Base-by-base conservation (phyloP, 1,140 invertebrate genomes). In the Spodoptera litura region DNA sequence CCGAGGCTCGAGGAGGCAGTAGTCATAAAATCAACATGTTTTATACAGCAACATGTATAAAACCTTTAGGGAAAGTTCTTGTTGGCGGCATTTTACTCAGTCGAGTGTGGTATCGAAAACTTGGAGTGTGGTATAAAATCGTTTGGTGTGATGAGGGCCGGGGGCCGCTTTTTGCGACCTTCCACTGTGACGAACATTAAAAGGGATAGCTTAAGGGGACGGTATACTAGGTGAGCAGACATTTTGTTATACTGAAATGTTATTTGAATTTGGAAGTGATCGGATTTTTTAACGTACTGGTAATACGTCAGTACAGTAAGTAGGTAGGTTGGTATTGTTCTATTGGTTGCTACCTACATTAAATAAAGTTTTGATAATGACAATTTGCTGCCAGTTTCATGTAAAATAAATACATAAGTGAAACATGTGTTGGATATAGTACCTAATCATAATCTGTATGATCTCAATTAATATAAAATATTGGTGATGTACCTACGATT, bases 171-270 rank as follows among this genome's bases (percentile, higher is more conserved):
- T 78, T 78, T 78, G 77, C 53, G 49, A 38, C 59, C 68, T 44
- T 15, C 13, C 49, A 52, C 53, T 61, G 56, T 77, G 73, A 71
- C 51, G 79, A 31, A 72, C 74, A 78, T 77, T 77, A 72, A 72
- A 80, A 62, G 58, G 73, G 73, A 80, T 66, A 61, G 11, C 12
- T 80, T 61, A 49, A 15, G 15, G 64, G 35, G 12, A 59, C 4
- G 4, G 9, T 56, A 72, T 27, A 78, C 51, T 68, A 8, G n/a
- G 9, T 35, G 31, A 2, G n/a, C 4, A 11, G 3, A 2, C 11
- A 35, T n/a, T 66, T 44, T 59, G 4, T 44, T 1, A 44, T 2
- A 44, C 10, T 66, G 27, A 61, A 12, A n/a, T 61, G n/a, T 27
- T 31, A n/a, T n/a, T 31, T 4, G 20, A 8, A 25, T 20, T 56